These are phyloP conservation scores for Nipponacmea schrenckii DNA, from an alignment of 2,888 invertebrate genomes.

Conservation along the genomic window DNA sequence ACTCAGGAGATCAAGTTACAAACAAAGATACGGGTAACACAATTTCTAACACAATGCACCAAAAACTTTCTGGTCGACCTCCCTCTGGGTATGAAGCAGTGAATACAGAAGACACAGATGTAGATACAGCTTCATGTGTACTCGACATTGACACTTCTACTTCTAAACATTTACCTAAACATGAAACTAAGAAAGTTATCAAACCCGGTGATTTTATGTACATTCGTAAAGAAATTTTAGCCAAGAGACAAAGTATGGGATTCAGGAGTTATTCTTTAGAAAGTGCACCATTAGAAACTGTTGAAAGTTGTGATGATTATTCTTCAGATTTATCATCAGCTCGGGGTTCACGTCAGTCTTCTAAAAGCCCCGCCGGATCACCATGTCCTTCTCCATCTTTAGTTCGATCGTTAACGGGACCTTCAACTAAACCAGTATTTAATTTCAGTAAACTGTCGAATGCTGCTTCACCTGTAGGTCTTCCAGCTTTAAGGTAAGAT, in stretches of 20 bases:
- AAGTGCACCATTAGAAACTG: background rate
- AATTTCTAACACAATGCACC: background rate
- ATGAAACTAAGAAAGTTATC: background rate
- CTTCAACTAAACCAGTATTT: background rate
- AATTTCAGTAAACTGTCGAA: background rate
- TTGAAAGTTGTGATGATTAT: constrained; percentile 1
- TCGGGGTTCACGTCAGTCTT: background rate
- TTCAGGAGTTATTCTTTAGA: constrained; percentile 2
- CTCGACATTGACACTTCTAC: background rate
- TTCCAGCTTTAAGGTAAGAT: background rate
- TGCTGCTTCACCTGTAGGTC: constrained; percentile 6
- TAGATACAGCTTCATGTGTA: background rate
- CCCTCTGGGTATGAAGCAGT: constrained; percentile 21
- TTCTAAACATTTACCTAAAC: background rate
- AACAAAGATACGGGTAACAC: background rate
- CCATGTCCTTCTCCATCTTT: background rate
- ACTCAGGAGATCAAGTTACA: background rate
- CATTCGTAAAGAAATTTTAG: constrained; percentile 6
- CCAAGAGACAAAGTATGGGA: constrained; percentile 2
- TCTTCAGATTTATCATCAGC: background rate
- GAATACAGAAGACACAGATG: constrained; percentile 15
- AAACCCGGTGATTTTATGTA: background rate
- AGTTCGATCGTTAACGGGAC: background rate
- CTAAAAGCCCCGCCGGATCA: background rate
- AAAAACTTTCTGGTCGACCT: background rate